Evolutionary conservation across 2,888 invertebrate species (phyloP), one percentile per base, ranked within the genome.

Genomic region (Ochropacha duplaris): DNA sequence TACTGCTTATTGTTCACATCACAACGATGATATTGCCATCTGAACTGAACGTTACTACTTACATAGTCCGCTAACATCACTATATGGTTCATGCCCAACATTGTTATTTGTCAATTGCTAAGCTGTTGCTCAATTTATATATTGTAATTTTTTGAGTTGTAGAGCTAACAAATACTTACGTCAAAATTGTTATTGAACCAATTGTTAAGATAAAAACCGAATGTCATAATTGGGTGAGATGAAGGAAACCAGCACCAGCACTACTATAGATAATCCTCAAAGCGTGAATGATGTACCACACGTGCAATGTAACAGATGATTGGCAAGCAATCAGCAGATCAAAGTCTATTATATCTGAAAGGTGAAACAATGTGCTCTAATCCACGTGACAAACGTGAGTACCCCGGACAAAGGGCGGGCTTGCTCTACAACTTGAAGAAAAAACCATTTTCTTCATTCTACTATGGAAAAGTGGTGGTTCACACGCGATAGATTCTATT

Each of bases 401-500:
- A 63, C 55, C 61, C 51, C 65, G 71, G 81, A 90, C 88, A 88
- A 88, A 89, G 86, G 80, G 84, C 77, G 62, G 76, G 72, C 68
- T 70, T 60, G 65, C 66, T 66, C 60, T 64, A 70, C 59, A 57
- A 63, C 60, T 64, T 26, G 9, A 31, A 12, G 1, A 69, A 86
- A 87, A 84, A 83, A 85, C 77, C 76, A 71, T 86, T 87, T 84
- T 87, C 86, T 84, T 85, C 84, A 86, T 86, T 86, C 83, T 88
- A 85, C 69, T 57, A 69, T 72, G 79, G 85, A 86, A 90, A 91
- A 88, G 85, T 88, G 84, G 61, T 65, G 77, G 74, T 84, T 83
- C 83, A 84, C 92, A 92, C 90, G 92, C 92, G 85, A 92, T 86
- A 80, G 69, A 82, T 83, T 88, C 84, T 88, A 87, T 90, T 87